Base-by-base conservation (phyloP, 1,140 invertebrate genomes). In the Caenorhabditis inopinata region DNA sequence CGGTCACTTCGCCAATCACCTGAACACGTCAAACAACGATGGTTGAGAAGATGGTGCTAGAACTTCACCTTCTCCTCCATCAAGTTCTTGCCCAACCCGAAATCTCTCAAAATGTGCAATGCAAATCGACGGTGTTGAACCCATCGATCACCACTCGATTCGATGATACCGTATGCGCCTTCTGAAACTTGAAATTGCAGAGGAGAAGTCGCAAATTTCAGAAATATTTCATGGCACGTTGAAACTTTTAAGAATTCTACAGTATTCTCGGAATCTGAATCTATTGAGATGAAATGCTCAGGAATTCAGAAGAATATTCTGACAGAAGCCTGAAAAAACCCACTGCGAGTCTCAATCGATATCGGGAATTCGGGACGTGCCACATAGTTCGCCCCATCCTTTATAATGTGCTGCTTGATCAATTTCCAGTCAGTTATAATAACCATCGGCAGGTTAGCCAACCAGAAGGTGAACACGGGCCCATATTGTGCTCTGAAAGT, bases 41-140 rank as follows among this genome's bases (percentile, higher is more conserved):
- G n/a, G n/a, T n/a, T n/a, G n/a, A 7, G 38, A 42, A 42, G 5
- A 42, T 42, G 6, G 14, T 14, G 5, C 38, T 42, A 14, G 14
- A 42, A 7, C 5, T 9, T 5, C 23, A 53, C 49, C 7, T 68
- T 68, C 12, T 68, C 58, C 6, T 68, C 58, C 58, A 68, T 68
- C 58, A 68, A 42, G 42, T 38, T 68, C 58, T 68, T 68, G 6
- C 58, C 58, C 32, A 68, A 68, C 23, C 58, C 58, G n/a, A 68
- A 68, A 68, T 68, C 58, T 38, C 58, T 18, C 6, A 68, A 18
- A 42, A 68, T 42, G 23, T 68, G 58, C 11, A 68, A 29, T 16
- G 58, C 32, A 12, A 68, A 68, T 68, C 58, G 35, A 38, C 58
- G 35, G 9, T 68, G 58, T 9, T 68, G 58, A 68, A 68, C n/a